Conservation (phyloP, 1,140 invertebrate species). For the Drosophila sechellia region DNA sequence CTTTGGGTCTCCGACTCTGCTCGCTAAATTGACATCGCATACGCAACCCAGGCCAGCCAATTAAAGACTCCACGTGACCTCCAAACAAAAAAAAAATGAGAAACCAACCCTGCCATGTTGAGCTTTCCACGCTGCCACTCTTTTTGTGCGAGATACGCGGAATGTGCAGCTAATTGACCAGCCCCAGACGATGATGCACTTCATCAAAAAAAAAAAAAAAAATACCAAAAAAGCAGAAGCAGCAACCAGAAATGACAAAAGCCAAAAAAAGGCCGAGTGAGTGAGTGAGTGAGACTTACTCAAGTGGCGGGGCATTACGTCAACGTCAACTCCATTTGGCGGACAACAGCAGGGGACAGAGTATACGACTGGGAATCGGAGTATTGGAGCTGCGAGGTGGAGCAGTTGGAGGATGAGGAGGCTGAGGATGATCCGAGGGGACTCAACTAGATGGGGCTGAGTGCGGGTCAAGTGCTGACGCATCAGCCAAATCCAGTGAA, state of each 20-base stretch:
- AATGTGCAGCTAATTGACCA: constrained; percentile 77
- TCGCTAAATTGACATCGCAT: constrained; percentile 55
- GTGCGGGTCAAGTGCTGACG: constrained; percentile 78
- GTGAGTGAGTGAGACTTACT: constrained; percentile 66
- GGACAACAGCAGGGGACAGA: constrained; percentile 65
- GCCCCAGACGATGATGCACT: constrained; percentile 63
- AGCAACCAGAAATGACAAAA: constrained; percentile 34
- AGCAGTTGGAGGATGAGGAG: constrained; percentile 10
- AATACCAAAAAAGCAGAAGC: constrained; percentile 31
- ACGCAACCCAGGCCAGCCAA: constrained; percentile 54
- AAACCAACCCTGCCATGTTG: constrained; percentile 53
- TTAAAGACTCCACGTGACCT: constrained; percentile 67
- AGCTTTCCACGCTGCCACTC: constrained; percentile 63
- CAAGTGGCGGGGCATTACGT: constrained; percentile 76
- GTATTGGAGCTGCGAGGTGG: no score
- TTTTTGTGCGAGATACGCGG: constrained; percentile 45
- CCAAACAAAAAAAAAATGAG: constrained; percentile 21
- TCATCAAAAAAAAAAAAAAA: constrained; percentile 60
- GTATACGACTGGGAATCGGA: constrained; percentile 33
- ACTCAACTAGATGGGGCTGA: constrained; percentile 8
- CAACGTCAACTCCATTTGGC: constrained; percentile 80
- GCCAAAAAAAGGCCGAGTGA: constrained; percentile 35
- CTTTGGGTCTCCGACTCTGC: constrained; percentile 41
- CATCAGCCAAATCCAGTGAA: constrained; percentile 79
- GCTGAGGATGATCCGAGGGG: neutral